Evolutionary conservation across 2,113 vertebrate genomes (phyloP), one percentile per base, ranked within the genome.

Genomic region (Chunga burmeisteri): DNA sequence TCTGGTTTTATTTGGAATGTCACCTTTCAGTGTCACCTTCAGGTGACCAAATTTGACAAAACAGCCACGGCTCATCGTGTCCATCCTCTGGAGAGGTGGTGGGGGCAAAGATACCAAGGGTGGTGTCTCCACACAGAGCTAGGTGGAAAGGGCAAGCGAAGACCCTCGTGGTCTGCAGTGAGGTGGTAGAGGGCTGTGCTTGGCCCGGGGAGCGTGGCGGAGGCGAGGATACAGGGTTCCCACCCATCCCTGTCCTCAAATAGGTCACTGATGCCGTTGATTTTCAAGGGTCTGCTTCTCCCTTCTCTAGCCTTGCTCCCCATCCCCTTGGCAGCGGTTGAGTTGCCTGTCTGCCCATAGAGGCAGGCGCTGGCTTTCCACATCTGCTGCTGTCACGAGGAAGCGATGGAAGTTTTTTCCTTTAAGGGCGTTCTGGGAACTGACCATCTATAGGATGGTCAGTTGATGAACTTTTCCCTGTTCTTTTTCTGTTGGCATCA

Each of bases 41-140:
- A 27, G 59, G 34, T 47, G 84, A 36, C 11, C 4, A 6, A 20
- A 52, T 40, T 21, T 36, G 36, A 47, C 38, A 5, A 11, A 52
- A 22, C 13, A 34, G 49, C 73, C 10, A 2, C 2, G 9, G 30
- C 16, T 67, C 6, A 14, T 46, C 15, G 0, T 4, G 5, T 25
- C 70, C 32, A 6, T 40, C 30, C 30, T 52, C 66, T 12, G 46
- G 55, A 66, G 32, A 59, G 11, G 7, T 13, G 16, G 7, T 4
- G 6, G 47, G 63, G 46, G 15, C 8, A 9, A 53, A 67, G 52
- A 19, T 27, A 30, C 58, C 16, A 11, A 22, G n/a, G 46, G 23
- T 20, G 19, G 9, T 26, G 47, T 40, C 32, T 46, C n/a, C 52
- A 38, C 13, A 4, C 29, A 9, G 30, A 16, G 22, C 52, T 61